Evolutionary conservation across 2,797 vertebrate species (phyloP).

Genomic region (Rachycentron canadum): DNA sequence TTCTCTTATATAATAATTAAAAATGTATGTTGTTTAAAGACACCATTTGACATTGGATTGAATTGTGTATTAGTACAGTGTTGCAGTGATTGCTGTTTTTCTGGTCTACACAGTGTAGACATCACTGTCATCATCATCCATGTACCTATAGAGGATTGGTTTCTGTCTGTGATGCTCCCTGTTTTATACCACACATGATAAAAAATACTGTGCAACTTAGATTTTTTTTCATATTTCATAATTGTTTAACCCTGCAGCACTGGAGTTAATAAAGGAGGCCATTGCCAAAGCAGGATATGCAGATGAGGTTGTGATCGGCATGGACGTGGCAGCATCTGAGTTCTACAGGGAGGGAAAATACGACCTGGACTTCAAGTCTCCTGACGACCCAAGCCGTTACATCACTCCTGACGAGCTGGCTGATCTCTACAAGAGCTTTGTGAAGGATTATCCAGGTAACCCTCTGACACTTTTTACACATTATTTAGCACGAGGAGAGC

Average conservation of each 20-base stretch:
- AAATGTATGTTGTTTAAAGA: neutral
- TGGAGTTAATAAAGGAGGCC: conserved; percentile 92
- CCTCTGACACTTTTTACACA: conserved; percentile 22
- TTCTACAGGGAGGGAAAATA: conserved; percentile 94
- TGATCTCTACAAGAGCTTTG: conserved; percentile 93
- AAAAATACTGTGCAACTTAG: neutral
- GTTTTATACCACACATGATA: neutral
- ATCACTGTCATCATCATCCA: neutral
- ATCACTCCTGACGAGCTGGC: conserved; percentile 91
- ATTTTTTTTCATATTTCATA: neutral
- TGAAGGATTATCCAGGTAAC: conserved; percentile 92
- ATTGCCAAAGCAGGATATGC: conserved; percentile 93
- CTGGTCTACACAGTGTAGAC: neutral
- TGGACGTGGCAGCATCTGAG: conserved; percentile 97
- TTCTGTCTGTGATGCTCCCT: neutral
- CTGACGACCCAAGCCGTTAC: conserved; percentile 91
- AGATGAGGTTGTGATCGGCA: conserved; percentile 94
- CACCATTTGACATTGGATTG: neutral
- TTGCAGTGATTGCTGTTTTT: neutral
- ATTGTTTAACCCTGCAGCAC: conserved; percentile 79
- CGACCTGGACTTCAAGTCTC: conserved; percentile 98
- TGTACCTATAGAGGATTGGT: neutral
- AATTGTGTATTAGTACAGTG: neutral
- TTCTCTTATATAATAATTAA: too few species aligned
- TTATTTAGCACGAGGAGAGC: conserved; percentile 4